Percentiles rank a stretch among this genome's conserved stretches.
phyloP scores from a whole-genome alignment of 2,888 invertebrate species.

The Caenorhabditis sinica region DNA sequence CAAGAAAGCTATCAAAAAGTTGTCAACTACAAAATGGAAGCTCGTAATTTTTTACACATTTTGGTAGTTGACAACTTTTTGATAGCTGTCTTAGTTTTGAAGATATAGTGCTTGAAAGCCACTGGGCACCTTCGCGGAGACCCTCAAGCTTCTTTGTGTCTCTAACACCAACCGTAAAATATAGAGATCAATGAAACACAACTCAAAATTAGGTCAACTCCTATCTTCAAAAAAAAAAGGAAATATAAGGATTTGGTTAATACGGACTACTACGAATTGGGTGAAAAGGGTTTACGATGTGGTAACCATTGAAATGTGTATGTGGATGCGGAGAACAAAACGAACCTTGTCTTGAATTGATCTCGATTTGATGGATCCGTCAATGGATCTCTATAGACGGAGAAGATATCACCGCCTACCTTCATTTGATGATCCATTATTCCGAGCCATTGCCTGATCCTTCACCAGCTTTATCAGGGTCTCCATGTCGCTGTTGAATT shows the following conservation, averaged over 20 bases:
- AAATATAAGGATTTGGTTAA: neutral
- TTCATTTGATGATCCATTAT: conserved; percentile 58
- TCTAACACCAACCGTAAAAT: too few relatives aligned
- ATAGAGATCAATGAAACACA: too few relatives aligned
- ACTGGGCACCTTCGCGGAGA: too few relatives aligned
- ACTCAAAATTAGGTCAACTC: too few relatives aligned
- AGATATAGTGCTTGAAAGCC: too few relatives aligned
- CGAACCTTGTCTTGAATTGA: neutral
- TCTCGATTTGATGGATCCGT: neutral
- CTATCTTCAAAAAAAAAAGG: too few relatives aligned
- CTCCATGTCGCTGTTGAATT: conserved; percentile 89
- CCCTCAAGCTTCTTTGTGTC: too few relatives aligned
- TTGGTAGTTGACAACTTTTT: too few relatives aligned
- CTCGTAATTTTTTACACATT: neutral
- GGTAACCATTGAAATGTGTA: conserved; percentile 29
- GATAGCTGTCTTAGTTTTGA: neutral
- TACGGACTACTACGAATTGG: conserved; percentile 19
- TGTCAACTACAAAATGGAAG: neutral
- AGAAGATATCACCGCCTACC: conserved; percentile 56
- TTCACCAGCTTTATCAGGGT: conserved; percentile 88
- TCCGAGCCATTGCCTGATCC: conserved; percentile 45
- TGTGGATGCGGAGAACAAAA: conserved; percentile 54
- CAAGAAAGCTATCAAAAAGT: too few relatives aligned
- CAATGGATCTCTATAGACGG: neutral
- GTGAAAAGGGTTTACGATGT: neutral